Base-by-base conservation (phyloP, 2,888 invertebrate species). In the Ophioninae sp. region DNA sequence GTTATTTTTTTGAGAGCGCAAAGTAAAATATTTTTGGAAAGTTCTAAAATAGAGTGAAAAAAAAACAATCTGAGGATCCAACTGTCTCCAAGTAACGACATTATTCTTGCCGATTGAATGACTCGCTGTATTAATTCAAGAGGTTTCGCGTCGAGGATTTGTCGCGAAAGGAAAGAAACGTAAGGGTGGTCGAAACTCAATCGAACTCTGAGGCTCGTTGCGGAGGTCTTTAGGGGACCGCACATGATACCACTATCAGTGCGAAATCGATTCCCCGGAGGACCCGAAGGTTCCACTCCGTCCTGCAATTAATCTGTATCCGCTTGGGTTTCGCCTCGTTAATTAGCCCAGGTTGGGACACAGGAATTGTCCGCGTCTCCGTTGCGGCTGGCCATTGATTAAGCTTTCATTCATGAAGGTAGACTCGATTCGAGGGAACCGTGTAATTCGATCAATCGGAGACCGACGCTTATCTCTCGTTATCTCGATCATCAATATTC, bases 241-340 rank as follows among this genome's bases (percentile, higher is more conserved):
- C 7, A 41, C 13, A 37, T 44, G 64, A 75, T 50, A 39, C 65
- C 65, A 56, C 37, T 75, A n/a, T 50, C 56, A 65, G 50, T 20
- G 50, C 50, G 50, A 75, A 39, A 75, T 75, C 75, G 56, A 75
- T 65, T 65, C 30, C 30, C 20, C 64, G n/a, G 65, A 37, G 23
- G 61, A 30, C 56, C 7, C 75, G 65, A 65, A 56, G 56, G 37
- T 50, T 74, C 64, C 44, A 30, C 21, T 75, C 64, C 21, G 62
- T 30, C 56, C 50, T 65, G 65, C 75, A 65, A 75, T 75, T 65
- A 75, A 75, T 65, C 75, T 37, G 75, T 50, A 50, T 23, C 56
- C 37, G 56, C 75, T 65, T 13, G 75, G 20, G 13, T 44, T 56
- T 30, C 56, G 8, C 56, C 41, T 37, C 50, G 65, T 65, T 75